These are phyloP conservation scores for Uria lomvia DNA, from an alignment of 2,113 vertebrate genomes.

Conservation along the genomic window DNA sequence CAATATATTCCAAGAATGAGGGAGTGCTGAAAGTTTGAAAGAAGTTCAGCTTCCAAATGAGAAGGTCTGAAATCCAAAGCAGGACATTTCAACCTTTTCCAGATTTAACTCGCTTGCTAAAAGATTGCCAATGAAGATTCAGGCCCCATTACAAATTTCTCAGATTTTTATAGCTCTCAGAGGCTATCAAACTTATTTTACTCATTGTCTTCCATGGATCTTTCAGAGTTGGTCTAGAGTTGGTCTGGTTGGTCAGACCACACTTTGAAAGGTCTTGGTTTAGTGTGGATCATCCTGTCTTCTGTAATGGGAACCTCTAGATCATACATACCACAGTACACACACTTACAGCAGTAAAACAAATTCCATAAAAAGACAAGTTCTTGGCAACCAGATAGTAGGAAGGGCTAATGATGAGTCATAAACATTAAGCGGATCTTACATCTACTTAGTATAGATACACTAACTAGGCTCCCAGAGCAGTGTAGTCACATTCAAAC, in stretches of 20 bases:
- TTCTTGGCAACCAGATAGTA: not conserved
- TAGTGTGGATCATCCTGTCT: not conserved
- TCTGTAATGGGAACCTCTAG: not conserved
- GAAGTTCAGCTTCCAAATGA: not conserved
- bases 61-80: not conserved
- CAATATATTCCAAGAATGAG: not conserved
- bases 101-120: not conserved
- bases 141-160: not conserved
- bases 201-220: not conserved
- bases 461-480: not conserved
- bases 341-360: not conserved
- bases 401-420: not conserved
- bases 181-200: not conserved
- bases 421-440: slow-evolving; percentile 18
- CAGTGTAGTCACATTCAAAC: not conserved
- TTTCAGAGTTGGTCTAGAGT: not conserved
- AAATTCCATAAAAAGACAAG: not conserved
- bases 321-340: not conserved
- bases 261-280: not conserved
- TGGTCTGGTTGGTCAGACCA: not conserved
- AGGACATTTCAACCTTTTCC: not conserved
- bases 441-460: not conserved
- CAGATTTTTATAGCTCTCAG: not conserved
- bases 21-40: not conserved
- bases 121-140: not conserved